Conservation (phyloP, 1,140 invertebrate species). For the Cyrtorhinus lividipennis region DNA sequence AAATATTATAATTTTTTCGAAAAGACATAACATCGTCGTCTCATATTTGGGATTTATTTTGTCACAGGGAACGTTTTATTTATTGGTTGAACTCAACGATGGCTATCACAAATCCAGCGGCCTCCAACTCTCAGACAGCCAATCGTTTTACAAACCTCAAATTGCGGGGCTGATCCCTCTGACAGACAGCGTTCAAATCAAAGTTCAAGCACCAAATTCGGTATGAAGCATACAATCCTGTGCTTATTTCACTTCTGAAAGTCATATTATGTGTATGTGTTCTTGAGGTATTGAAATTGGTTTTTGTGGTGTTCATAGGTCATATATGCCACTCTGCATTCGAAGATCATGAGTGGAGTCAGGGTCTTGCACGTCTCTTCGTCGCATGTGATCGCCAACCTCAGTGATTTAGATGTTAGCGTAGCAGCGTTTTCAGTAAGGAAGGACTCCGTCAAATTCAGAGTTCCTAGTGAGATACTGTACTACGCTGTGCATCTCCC, state of each 20-base stretch:
- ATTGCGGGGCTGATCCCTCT: constrained; percentile 40
- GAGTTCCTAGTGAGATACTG: constrained; percentile 11
- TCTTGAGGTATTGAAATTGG: too few relatives aligned
- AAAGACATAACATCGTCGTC: background rate
- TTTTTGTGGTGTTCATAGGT: constrained; percentile 6
- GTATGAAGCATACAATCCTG: too few relatives aligned
- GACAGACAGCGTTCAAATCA: constrained; percentile 36
- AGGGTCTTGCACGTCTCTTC: constrained; percentile 37
- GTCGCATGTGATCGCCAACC: constrained; percentile 39
- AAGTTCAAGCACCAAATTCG: constrained; percentile 25
- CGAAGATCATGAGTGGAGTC: constrained; percentile 37
- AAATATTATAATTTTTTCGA: constrained; percentile 11
- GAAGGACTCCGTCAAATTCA: constrained; percentile 6
- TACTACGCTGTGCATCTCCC: constrained; percentile 11
- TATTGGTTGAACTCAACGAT: constrained; percentile 36
- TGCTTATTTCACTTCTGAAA: too few relatives aligned
- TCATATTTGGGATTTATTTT: constrained; percentile 12
- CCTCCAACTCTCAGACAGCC: constrained; percentile 34
- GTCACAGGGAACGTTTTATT: constrained; percentile 38
- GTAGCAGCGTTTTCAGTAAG: constrained; percentile 34
- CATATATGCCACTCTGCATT: constrained; percentile 31
- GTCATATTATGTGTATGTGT: background rate
- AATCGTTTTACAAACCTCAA: constrained; percentile 43
- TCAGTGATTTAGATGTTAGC: constrained; percentile 34
- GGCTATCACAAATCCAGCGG: constrained; percentile 35